A percentile compares a stretch with the other conserved stretches of the same genome.
phyloP scores from a whole-genome alignment of 1,140 invertebrate genomes.

The Papilio machaon region DNA sequence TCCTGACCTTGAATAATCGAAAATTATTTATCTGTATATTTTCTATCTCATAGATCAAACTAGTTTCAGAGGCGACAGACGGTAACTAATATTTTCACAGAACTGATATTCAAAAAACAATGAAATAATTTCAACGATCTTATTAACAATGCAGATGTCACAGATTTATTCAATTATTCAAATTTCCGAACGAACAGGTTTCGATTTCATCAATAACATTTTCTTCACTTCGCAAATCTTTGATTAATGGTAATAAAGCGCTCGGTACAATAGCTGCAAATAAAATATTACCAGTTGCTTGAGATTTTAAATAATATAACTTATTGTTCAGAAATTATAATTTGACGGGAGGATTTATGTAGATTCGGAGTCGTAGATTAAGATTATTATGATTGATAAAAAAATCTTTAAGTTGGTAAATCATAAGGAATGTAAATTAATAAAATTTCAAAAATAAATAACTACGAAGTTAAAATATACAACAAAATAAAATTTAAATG shows the following conservation, averaged over 20 bases:
- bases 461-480: background rate
- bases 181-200: conserved; percentile 25
- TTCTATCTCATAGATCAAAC: conserved; percentile 45
- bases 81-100: conserved; percentile 29
- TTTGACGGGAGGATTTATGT: background rate
- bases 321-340: conserved; percentile 14
- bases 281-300: conserved; percentile 13
- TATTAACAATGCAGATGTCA: conserved; percentile 67
- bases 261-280: background rate
- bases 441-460: background rate
- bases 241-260: conserved; percentile 14
- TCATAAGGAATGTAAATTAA: background rate
- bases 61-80: conserved; percentile 38
- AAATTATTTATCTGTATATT: conserved; percentile 44
- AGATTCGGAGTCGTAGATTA: background rate
- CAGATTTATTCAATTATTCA: conserved; percentile 72
- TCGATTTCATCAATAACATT: conserved; percentile 20
- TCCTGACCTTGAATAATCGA: conserved; percentile 52
- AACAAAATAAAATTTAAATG: background rate
- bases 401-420: background rate
- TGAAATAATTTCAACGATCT: conserved; percentile 51
- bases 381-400: background rate
- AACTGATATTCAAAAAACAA: conserved; percentile 47
- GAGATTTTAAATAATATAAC: background rate
- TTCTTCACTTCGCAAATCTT: background rate